A percentile compares a stretch with the other conserved stretches of the same genome.
Conservation (phyloP, 1,140 invertebrate species). For the Drosophila insularis region DNA sequence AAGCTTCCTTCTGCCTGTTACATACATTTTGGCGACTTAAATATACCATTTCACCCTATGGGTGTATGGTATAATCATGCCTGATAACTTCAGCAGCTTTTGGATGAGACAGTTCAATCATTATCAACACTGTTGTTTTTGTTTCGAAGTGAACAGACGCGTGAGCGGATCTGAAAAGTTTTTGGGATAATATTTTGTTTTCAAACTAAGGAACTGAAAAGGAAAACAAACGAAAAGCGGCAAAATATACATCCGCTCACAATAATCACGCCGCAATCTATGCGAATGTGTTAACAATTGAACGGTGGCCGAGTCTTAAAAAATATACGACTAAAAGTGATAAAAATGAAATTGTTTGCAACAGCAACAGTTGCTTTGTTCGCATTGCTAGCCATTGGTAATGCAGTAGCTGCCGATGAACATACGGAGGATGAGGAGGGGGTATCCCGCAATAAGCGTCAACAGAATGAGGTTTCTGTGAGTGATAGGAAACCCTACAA, state of each 20-base stretch:
- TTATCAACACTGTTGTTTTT: slow-evolving; percentile 4
- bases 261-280: slow-evolving; percentile 13
- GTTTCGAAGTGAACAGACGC: slow-evolving; percentile 4
- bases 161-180: not conserved
- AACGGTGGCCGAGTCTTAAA: not conserved
- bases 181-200: slow-evolving; percentile 7
- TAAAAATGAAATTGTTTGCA: slow-evolving; percentile 66
- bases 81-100: no score
- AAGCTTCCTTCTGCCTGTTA: no score
- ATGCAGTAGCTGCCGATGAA: slow-evolving; percentile 57
- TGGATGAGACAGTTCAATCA: no score
- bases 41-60: no score
- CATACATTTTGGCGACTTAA: no score
- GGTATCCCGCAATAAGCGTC: slow-evolving; percentile 45
- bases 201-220: not conserved
- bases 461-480: slow-evolving; percentile 37
- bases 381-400: slow-evolving; percentile 47
- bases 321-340: not conserved
- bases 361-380: slow-evolving; percentile 77
- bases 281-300: slow-evolving; percentile 37
- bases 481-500: slow-evolving; percentile 50
- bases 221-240: slow-evolving; percentile 13
- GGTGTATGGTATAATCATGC: no score
- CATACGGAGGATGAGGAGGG: slow-evolving; percentile 39
- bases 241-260: not conserved